Evolutionary conservation across 2,888 invertebrate genomes (phyloP), one percentile per base, ranked within the genome.

Genomic region (Eurois occulta): DNA sequence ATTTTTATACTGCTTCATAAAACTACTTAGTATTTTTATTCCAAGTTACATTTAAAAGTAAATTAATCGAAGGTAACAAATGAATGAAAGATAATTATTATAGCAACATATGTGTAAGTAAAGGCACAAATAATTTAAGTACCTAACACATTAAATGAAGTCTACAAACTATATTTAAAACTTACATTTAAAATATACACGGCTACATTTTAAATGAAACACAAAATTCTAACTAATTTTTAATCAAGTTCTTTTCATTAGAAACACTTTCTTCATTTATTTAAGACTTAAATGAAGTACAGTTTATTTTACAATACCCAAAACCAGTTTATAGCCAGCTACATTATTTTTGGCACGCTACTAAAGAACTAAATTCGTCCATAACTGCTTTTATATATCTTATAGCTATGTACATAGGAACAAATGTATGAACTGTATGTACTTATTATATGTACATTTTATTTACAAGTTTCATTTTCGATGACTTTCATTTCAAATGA

Each of bases 111-210:
- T 88, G 67, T 88, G 79, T 86, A 89, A 85, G 87, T 85, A 93
- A 94, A 95, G 95, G 95, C 95, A 95, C 95, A 94, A 94, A 94
- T 92, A 94, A 95, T 93, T 94, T 94, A 94, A 94, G 95, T 95
- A 94, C 92, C 91, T 92, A 89, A 88, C 86, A 89, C 73, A 83
- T 86, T 80, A 78, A 84, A 88, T 87, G 85, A 86, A 83, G 72
- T 76, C 80, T 86, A 88, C 48, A 78, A 85, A 85, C 76, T 84
- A 84, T 71, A 78, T 66, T 73, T 74, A 67, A 83, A 85, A 82
- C 84, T 81, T 85, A 89, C 83, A 87, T 86, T 86, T 82, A 83
- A 84, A 87, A 85, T 88, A 85, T 88, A 89, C 89, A 88, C 67
- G 72, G 71, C 81, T 89, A 88, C 82, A 83, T 88, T 80, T 84